Base-by-base conservation (phyloP, 2,797 vertebrate genomes). In the Strix occidentalis region DNA sequence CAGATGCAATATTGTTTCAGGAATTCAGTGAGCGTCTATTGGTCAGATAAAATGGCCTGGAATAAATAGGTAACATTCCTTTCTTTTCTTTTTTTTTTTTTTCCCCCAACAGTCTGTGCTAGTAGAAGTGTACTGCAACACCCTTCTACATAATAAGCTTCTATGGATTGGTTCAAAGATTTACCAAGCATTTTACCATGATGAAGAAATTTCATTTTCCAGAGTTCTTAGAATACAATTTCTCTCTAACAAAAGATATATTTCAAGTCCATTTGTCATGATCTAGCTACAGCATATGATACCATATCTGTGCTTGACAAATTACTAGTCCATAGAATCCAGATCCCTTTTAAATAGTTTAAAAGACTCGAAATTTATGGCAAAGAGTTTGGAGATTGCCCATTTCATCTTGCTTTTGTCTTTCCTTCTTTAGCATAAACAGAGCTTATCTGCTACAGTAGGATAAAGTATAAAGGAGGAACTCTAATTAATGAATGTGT, bases 241-340 rank as follows among this genome's bases (percentile, higher is more conserved):
- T 86, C 87, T 95, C 41, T 31, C 54, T 89, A 80, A 75, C 11
- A 70, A 33, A 53, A 68, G 26, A 79, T 88, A 46, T 70, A 90
- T 69, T 84, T 74, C 24, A 82, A 71, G 45, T 89, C 93, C 21
- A 56, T 95, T 96, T 97, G 97, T 96, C 86, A 94, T 81, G 69
- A 77, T 37, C 66, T 91, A 91, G 69, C 79, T 93, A 56, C 63
- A 72, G 58, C n/a, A 15, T 58, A 75, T 84, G 72, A 93, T 64
- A 92, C 26, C 11, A 53, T 95, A 25, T 25, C 75, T 65, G 84
- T 61, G 57, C 81, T 64, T 96, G 93, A 97, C 82, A 92, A 97
- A 97, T 96, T 87, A 94, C 87, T 77, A 81, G 46, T 94, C 72
- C 46, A 70, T 71, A 78, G 71, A 96, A 92, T 80, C 72, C 64